Evolutionary conservation across 2,888 invertebrate genomes (phyloP), one percentile per base, ranked within the genome.

Genomic region (Calliphora vomitoria): DNA sequence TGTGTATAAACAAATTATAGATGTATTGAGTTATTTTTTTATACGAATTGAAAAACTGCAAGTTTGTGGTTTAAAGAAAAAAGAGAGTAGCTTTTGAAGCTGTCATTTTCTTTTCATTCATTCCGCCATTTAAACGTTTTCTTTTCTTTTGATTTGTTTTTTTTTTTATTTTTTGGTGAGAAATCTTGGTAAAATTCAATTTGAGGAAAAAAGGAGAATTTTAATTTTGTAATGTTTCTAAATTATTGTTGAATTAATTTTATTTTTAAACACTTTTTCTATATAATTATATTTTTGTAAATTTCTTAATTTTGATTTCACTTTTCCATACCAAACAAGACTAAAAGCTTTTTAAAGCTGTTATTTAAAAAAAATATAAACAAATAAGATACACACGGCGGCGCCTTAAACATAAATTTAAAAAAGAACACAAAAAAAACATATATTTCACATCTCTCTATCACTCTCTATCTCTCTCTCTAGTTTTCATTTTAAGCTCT

Each of bases 371-470:
- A 25, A 78, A 25, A 79, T 15, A 69, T 53, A 72, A 72, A 72
- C n/a, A 62, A 78, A 81, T 71, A 74, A 66, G 41, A 80, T 62
- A 81, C 44, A 85, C 87, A 82, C 85, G 87, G 87, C 87, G 85
- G 85, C 87, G 87, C 87, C 87, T 87, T 87, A 87, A 90, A 91
- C 55, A 78, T 68, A 89, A 85, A 85, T 78, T 58, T 8, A 53
- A 72, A 74, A 81, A 78, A 87, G 85, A 75, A 20, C 8, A 55
- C 55, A 35, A 35, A 88, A 87, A 60, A 87, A 82, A 89, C 71
- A 55, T 89, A 88, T 71, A 71, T 79, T 82, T 62, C 55, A 44
- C 18, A 60, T 75, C 62, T 38, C 66, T 74, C 76, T 66, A 44
- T 41, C 15, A 55, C 18, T 81, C 72, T 74, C 76, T 66, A 44